Evolutionary conservation across 2,888 invertebrate genomes (phyloP), one percentile per base, ranked within the genome.

Genomic region (Drosophila nr. fundita): DNA sequence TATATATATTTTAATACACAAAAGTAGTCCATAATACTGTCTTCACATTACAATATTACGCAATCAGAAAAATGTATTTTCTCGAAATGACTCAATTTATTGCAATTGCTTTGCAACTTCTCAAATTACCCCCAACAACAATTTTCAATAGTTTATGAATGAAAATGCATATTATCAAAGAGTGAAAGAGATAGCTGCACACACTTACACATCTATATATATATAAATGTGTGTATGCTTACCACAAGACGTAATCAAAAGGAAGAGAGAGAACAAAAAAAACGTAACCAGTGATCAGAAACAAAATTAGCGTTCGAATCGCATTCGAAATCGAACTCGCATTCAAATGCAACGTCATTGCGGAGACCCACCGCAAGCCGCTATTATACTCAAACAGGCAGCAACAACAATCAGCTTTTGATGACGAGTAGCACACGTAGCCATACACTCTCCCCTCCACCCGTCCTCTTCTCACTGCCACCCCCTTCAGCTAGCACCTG

Each of bases 321-420:
- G 69, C 68, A 83, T 68, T 69, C 73, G 71, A 68, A 78, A 68
- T 76, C 78, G 67, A 89, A 81, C 68, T 70, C 60, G 61, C 82
- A 78, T 84, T 82, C 84, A 87, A 87, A 78, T 89, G 87, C 87
- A 81, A 69, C 73, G 80, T 83, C 83, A 88, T 83, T 85, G 83
- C 63, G 58, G 71, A 79, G 89, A 90, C 89, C 89, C 90, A 90
- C 90, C 89, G 74, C 85, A 78, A 73, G 81, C 72, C 73, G 82
- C 89, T 89, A 90, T 89, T 86, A 89, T 80, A 83, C 83, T 83
- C 83, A 82, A 86, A 79, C 76, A 50, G 62, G 55, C 70, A 73
- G 63, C 63, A 74, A 62, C 66, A 68, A 57, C 72, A 77, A 77
- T 70, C 79, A 70, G 42, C 68, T 64, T 68, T 77, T 80, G 78